Conservation (phyloP, 2,888 invertebrate genomes). For the Dendrolimus pini region DNA sequence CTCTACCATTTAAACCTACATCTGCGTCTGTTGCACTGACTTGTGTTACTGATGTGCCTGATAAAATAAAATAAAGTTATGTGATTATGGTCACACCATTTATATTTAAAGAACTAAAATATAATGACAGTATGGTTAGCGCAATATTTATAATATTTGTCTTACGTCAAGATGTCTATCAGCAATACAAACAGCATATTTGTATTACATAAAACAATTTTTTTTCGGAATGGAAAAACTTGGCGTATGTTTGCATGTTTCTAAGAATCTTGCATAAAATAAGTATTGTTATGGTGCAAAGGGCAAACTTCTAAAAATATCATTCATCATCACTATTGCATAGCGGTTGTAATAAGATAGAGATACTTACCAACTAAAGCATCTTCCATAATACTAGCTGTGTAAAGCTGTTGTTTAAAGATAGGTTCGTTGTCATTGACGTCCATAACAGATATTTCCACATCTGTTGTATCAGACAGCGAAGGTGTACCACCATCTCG, state of each 20-base stretch:
- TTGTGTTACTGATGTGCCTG: slow-evolving; percentile 85
- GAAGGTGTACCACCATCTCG: slow-evolving; percentile 95
- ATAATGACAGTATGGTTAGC: too few relatives aligned
- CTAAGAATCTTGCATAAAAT: too few relatives aligned
- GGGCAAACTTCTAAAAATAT: too few relatives aligned
- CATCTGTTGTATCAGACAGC: slow-evolving; percentile 94
- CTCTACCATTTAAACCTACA: slow-evolving; percentile 90
- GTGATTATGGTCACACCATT: neutral
- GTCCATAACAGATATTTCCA: slow-evolving; percentile 96
- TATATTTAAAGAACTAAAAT: neutral
- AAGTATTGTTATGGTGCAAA: too few relatives aligned
- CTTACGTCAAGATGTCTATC: too few relatives aligned
- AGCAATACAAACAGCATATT: too few relatives aligned
- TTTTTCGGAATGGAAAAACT: too few relatives aligned
- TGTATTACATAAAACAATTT: too few relatives aligned
- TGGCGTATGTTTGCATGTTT: too few relatives aligned
- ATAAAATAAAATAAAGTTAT: neutral
- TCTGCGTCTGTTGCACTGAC: slow-evolving; percentile 91
- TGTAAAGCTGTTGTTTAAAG: slow-evolving; percentile 89
- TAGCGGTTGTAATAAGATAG: too few relatives aligned
- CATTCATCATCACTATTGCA: too few relatives aligned
- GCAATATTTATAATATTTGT: too few relatives aligned
- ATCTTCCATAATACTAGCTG: slow-evolving; percentile 90
- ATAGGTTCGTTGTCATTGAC: slow-evolving; percentile 96
- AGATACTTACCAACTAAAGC: slow-evolving; percentile 82